phyloP scores from a whole-genome alignment of 2,113 vertebrate species.

The Arothron firmamentum region DNA sequence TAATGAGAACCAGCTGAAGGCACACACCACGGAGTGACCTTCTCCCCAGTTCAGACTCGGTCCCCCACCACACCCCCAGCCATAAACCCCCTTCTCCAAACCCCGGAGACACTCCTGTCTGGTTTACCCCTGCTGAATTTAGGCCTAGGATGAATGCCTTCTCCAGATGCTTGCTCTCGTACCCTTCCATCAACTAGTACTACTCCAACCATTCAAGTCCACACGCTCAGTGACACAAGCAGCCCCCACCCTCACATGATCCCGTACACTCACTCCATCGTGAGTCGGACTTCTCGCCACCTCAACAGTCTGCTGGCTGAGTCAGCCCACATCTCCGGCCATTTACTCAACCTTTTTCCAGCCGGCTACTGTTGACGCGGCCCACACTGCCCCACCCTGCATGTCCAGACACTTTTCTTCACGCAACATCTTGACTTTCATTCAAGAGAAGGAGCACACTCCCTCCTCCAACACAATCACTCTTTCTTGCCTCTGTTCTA shows the following conservation, averaged over 20 bases:
- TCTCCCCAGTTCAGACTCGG: slow-evolving; percentile 34
- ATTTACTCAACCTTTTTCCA: slow-evolving; percentile 50
- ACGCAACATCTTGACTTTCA: slow-evolving; percentile 14
- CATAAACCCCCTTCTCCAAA: slow-evolving; percentile 3
- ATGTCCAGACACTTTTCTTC: slow-evolving; percentile 14
- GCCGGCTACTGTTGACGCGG: slow-evolving; percentile 50
- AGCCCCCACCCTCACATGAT: not conserved
- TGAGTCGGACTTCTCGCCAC: slow-evolving; percentile 13
- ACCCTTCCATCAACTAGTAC: slow-evolving; percentile 42
- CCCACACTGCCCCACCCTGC: slow-evolving; percentile 57
- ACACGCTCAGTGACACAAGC: slow-evolving; percentile 38
- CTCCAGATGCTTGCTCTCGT: slow-evolving; percentile 56
- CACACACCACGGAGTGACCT: slow-evolving; percentile 52
- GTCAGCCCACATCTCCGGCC: slow-evolving; percentile 51
- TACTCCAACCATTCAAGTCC: slow-evolving; percentile 49
- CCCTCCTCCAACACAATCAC: not conserved
- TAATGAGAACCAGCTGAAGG: slow-evolving; percentile 73
- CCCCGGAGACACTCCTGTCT: slow-evolving; percentile 26
- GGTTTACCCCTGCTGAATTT: slow-evolving; percentile 11
- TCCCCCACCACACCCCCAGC: not conserved
- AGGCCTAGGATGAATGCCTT: slow-evolving; percentile 45
- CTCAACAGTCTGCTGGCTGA: slow-evolving; percentile 49
- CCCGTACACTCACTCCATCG: slow-evolving; percentile 2
- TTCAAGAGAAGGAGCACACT: slow-evolving; percentile 19
- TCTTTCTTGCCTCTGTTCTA: slow-evolving; percentile 7